Evolutionary conservation across 64 coral and sea anemone genomes (phyloP), one percentile per base, ranked within the genome.

Genomic region (Porites lutea): DNA sequence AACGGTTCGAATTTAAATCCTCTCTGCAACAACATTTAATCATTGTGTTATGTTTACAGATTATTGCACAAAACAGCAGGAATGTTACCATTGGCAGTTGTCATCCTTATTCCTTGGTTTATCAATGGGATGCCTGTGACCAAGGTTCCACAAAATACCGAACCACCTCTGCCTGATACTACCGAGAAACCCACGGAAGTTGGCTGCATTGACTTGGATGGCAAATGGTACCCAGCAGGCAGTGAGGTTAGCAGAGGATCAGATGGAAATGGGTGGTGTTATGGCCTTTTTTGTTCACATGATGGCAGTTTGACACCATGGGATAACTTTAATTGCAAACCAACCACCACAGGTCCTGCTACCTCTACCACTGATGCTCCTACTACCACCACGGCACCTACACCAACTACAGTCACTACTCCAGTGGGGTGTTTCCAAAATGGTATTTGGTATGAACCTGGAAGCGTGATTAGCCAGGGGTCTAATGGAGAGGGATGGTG

Each of bases 311-410:
- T 96, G 12, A 54, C 90, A 0, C 11, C 19, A 8, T 96, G 95
- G 95, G 91, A 93, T 52, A 74, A 59, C 50, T 92, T 85, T 86
- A 71, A 78, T 14, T 96, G 95, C 9, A 22, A 4, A 27, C 67
- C 6, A 6, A 9, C 70, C 19, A 22, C 71, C 54, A 59, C 84
- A 46, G 61, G 3, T 13, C 7, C 20, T 61, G 21, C 10, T 12
- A 48, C 12, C 63, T 8, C 58, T n/a, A 83, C 58, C 11, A 45
- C 50, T 13, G 8, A 16, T 15, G 14, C 87, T 47, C 59, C 88
- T 5, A 81, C 43, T 51, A 48, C 48, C 8, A 23, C 76, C 20
- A 64, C 43, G 20, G 23, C 68, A 13, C 64, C 64, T 10, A 0
- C n/a, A 43, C 51, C 86, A 14, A n/a, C n/a, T n/a, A n/a, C n/a